These are phyloP conservation scores for Channa argus DNA, from an alignment of 2,113 vertebrate species.

Conservation along the genomic window DNA sequence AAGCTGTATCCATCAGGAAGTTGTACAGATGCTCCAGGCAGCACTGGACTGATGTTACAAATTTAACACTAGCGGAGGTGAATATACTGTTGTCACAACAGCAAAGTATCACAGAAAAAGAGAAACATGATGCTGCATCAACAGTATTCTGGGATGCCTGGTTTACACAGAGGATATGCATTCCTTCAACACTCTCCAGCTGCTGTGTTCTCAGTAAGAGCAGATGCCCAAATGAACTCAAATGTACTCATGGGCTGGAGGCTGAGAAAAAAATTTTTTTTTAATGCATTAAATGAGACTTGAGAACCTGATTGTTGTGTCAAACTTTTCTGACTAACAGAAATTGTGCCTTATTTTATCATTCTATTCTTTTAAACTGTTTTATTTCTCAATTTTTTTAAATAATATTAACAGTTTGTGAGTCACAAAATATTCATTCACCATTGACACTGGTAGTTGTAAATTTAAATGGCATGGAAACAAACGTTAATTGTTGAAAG, in stretches of 20 bases:
- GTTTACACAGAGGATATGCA: slow-evolving; percentile 8
- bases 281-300: slow-evolving; percentile 10
- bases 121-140: slow-evolving; percentile 47
- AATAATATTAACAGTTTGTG: too few species aligned
- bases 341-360: not conserved
- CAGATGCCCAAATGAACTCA: slow-evolving; percentile 26
- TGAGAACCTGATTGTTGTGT: not conserved
- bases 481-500: slow-evolving; percentile 29
- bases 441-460: not conserved
- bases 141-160: slow-evolving; percentile 19
- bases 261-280: slow-evolving; percentile 4
- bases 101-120: slow-evolving; percentile 38
- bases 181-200: slow-evolving; percentile 4
- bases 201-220: slow-evolving; percentile 3
- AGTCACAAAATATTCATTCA: slow-evolving; percentile 6
- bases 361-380: not conserved
- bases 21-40: slow-evolving; percentile 36
- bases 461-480: slow-evolving; percentile 23
- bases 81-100: slow-evolving; percentile 50
- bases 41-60: slow-evolving; percentile 42
- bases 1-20: slow-evolving; percentile 53
- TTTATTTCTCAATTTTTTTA: not conserved
- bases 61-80: slow-evolving; percentile 42
- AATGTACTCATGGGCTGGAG: slow-evolving; percentile 14
- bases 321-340: not conserved